Conservation (phyloP, 2,888 invertebrate species). For the Tipula vernalis region DNA sequence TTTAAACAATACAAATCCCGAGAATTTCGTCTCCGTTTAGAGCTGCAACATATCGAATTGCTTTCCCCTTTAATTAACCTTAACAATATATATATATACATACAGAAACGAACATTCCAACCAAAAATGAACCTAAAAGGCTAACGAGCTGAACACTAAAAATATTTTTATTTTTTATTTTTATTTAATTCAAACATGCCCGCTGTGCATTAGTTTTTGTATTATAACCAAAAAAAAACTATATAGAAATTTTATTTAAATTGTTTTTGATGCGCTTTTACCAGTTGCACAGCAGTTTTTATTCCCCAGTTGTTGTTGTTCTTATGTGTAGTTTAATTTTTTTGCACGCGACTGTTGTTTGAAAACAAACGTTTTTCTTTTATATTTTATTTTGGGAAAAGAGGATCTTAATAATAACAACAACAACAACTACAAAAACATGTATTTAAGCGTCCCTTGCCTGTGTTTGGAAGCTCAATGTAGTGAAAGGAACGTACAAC, state of each 20-base stretch:
- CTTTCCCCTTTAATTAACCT: not conserved
- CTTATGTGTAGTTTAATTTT: slow-evolving; percentile 4
- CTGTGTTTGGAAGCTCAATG: not conserved
- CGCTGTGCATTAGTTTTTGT: not conserved
- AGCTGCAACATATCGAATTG: not conserved
- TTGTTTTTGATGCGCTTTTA: slow-evolving; percentile 11
- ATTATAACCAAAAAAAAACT: not conserved
- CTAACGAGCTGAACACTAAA: slow-evolving; percentile 8
- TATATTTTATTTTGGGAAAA: not conserved
- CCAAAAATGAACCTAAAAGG: not conserved
- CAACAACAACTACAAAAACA: not conserved
- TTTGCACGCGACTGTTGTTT: slow-evolving; percentile 13
- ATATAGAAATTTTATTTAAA: not conserved
- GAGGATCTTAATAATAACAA: not conserved
- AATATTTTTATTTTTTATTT: not conserved
- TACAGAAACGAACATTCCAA: not conserved
- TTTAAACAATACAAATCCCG: not conserved
- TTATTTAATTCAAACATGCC: not conserved
- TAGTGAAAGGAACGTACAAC: not conserved
- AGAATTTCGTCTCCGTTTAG: not conserved
- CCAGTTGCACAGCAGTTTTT: slow-evolving; percentile 13
- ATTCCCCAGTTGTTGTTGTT: not conserved
- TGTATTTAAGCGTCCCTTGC: not conserved
- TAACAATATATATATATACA: not conserved
- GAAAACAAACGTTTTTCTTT: not conserved